Conservation (phyloP, 2,888 invertebrate genomes). For the Callyntrura guangdongensis region DNA sequence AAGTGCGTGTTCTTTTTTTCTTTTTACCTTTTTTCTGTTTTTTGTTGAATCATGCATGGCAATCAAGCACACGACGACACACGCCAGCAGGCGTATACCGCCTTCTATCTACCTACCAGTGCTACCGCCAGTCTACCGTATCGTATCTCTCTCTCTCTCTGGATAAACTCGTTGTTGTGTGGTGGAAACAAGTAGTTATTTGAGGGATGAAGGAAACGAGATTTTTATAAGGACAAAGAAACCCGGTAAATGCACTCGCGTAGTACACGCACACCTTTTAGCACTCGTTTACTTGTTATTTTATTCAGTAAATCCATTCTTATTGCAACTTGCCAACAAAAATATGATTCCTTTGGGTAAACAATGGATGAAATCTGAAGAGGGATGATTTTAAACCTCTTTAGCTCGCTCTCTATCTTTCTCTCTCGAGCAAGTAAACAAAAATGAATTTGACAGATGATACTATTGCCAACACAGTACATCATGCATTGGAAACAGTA, state of each 20-base stretch:
- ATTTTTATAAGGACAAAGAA: conserved; percentile 28
- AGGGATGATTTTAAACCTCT: conserved; percentile 71
- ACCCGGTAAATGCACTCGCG: not conserved
- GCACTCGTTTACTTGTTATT: not conserved
- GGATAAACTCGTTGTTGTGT: not conserved
- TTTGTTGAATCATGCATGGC: conserved; percentile 54
- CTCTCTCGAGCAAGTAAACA: conserved; percentile 53
- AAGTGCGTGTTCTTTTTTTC: conserved; percentile 13
- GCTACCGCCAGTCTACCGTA: not conserved
- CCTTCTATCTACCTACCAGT: not conserved
- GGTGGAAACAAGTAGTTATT: conserved; percentile 1
- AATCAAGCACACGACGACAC: conserved; percentile 67
- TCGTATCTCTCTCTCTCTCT: not conserved
- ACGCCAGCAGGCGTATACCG: conserved; percentile 62
- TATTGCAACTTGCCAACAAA: conserved; percentile 60
- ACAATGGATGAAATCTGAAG: conserved; percentile 74
- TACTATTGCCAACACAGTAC: not conserved
- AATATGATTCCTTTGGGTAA: conserved; percentile 70
- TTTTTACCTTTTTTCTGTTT: conserved; percentile 44
- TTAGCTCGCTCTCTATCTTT: conserved; percentile 26
- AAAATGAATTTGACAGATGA: conserved; percentile 76
- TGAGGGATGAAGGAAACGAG: conserved; percentile 8
- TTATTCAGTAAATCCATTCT: conserved; percentile 45
- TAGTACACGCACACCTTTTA: not conserved
- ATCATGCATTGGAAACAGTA: conserved; percentile 3